Percentiles rank a stretch among this genome's conserved stretches.
Conservation (phyloP, 2,888 invertebrate species). For the Rhingia rostrata region DNA sequence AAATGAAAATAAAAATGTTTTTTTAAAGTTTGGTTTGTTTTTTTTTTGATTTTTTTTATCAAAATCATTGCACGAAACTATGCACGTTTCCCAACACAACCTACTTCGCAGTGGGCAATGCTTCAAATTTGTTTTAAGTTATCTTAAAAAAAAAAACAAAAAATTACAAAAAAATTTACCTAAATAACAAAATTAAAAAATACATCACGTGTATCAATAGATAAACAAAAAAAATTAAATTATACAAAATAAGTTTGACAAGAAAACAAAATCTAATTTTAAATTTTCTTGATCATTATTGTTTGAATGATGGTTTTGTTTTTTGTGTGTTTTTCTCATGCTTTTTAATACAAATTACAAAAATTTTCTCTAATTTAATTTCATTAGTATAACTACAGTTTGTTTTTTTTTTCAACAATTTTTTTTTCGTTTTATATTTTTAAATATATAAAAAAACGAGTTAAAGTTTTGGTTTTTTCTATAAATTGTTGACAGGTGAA, state of each 20-base stretch:
- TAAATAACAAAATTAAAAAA: conserved; percentile 26
- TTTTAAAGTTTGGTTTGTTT: conserved; percentile 27
- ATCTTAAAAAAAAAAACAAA: conserved; percentile 30
- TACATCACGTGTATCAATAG: background rate
- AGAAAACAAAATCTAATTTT: conserved; percentile 72
- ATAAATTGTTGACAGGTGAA: conserved; percentile 69
- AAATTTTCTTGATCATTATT: conserved; percentile 69
- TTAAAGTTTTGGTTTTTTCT: conserved; percentile 51
- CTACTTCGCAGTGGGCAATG: conserved; percentile 43
- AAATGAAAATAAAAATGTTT: conserved; percentile 34
- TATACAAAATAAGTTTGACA: conserved; percentile 54
- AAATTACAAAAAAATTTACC: conserved; percentile 46
- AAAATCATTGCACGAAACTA: conserved; percentile 55
- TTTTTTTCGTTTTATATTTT: conserved; percentile 75
- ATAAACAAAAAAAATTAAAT: conserved; percentile 30
- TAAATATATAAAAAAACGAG: conserved; percentile 68
- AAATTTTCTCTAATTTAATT: conserved; percentile 79
- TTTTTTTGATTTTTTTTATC: conserved; percentile 41
- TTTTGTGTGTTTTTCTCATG: conserved; percentile 57
- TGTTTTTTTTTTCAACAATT: conserved; percentile 69
- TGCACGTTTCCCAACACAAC: conserved; percentile 53
- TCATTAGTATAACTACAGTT: conserved; percentile 77
- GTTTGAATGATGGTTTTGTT: conserved; percentile 48
- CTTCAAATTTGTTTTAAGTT: conserved; percentile 13
- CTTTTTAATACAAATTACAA: conserved; percentile 79